Evolutionary conservation across 2,797 vertebrate species (phyloP).

Genomic region (Euphonia xanthogaster): DNA sequence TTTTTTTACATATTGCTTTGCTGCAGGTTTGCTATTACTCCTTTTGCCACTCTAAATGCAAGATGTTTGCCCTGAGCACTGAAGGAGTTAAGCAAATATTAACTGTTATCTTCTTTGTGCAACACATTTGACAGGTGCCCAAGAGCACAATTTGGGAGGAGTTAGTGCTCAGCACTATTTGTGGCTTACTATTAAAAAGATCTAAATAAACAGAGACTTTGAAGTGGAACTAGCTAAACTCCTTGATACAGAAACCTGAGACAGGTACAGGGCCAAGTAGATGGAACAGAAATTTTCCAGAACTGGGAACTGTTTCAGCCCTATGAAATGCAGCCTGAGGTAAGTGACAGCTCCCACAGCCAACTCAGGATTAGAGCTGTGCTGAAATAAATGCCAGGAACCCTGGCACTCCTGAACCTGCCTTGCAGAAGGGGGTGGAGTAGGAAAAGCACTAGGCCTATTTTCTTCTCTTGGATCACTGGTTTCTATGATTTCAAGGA

Average conservation of each 20-base stretch:
- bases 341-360: not conserved
- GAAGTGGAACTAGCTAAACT: slow-evolving; percentile 21
- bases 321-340: not conserved
- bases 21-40: not conserved
- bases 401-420: not conserved
- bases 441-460: not conserved
- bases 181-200: slow-evolving; percentile 10
- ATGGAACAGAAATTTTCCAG: slow-evolving; percentile 9
- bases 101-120: not conserved
- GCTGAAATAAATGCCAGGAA: not conserved
- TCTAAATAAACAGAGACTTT: slow-evolving; percentile 47
- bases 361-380: not conserved
- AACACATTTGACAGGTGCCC: not conserved
- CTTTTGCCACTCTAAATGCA: not conserved
- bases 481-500: not conserved
- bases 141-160: not conserved
- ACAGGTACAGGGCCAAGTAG: slow-evolving; percentile 19
- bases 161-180: slow-evolving; percentile 21
- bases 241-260: slow-evolving; percentile 6
- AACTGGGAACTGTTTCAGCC: not conserved
- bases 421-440: not conserved
- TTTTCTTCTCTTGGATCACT: not conserved
- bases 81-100: not conserved
- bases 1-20: not conserved
- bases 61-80: not conserved